These are phyloP conservation scores for Halyomorpha halys DNA, from an alignment of 1,140 invertebrate species.

Conservation along the genomic window DNA sequence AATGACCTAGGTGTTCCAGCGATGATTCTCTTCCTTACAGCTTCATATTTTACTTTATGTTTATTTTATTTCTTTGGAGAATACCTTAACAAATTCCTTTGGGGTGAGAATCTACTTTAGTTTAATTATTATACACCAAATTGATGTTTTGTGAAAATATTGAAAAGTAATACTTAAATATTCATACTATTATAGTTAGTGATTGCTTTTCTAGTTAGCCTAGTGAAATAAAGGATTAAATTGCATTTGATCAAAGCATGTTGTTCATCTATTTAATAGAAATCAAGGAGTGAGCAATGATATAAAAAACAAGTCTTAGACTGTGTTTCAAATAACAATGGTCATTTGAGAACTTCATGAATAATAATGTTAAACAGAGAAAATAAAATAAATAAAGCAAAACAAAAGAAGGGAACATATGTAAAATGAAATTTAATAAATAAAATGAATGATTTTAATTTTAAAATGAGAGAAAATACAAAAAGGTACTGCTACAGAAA, in stretches of 20 bases:
- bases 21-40: conserved; percentile 58
- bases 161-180: not conserved
- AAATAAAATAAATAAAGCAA: no score
- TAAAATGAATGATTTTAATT: no score
- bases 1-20: conserved; percentile 57
- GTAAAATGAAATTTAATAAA: no score
- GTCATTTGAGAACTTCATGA: no score
- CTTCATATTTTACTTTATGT: conserved; percentile 45
- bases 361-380: no score
- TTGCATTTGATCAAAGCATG: not conserved
- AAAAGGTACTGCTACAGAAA: no score
- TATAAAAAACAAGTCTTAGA: no score
- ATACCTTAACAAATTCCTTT: conserved; percentile 53
- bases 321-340: no score
- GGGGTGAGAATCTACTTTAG: conserved; percentile 44
- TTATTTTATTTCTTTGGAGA: conserved; percentile 59
- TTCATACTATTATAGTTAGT: not conserved
- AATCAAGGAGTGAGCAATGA: no score
- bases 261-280: not conserved
- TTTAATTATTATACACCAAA: not conserved
- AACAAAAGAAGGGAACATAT: not conserved
- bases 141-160: not conserved
- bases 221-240: not conserved
- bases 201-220: not conserved
- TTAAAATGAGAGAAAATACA: no score